These are phyloP conservation scores for Amiota communis DNA, from an alignment of 2,888 invertebrate species.

Conservation along the genomic window DNA sequence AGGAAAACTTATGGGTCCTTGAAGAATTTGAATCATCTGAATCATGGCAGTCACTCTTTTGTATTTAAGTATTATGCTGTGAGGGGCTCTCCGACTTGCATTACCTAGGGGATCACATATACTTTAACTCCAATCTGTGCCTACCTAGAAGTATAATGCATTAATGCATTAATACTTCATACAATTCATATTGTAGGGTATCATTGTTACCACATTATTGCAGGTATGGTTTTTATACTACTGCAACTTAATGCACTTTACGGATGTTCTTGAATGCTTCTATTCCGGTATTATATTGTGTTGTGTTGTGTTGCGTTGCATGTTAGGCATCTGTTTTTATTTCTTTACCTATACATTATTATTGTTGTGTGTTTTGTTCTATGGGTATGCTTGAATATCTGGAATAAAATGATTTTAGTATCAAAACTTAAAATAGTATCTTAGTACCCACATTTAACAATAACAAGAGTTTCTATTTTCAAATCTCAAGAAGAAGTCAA, in stretches of 20 bases:
- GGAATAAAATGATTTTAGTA: background rate
- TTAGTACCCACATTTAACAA: background rate
- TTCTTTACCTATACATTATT: background rate
- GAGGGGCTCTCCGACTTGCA: no score
- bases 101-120: no score
- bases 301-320: background rate
- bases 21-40: no score
- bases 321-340: slow-evolving; percentile 21
- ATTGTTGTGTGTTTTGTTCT: no score
- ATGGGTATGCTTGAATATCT: no score
- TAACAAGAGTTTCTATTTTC: slow-evolving; percentile 13
- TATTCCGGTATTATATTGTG: background rate
- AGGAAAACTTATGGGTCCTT: no score
- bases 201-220: background rate
- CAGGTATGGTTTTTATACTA: background rate
- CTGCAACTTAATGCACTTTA: background rate
- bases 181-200: background rate
- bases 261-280: slow-evolving; percentile 1
- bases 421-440: background rate
- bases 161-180: background rate
- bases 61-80: no score
- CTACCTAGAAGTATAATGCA: no score
- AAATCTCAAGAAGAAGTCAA: background rate
- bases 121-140: no score
- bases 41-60: no score